phyloP scores from a whole-genome alignment of 92 coral and sea anemone genomes.

The Heliopora coerulea region DNA sequence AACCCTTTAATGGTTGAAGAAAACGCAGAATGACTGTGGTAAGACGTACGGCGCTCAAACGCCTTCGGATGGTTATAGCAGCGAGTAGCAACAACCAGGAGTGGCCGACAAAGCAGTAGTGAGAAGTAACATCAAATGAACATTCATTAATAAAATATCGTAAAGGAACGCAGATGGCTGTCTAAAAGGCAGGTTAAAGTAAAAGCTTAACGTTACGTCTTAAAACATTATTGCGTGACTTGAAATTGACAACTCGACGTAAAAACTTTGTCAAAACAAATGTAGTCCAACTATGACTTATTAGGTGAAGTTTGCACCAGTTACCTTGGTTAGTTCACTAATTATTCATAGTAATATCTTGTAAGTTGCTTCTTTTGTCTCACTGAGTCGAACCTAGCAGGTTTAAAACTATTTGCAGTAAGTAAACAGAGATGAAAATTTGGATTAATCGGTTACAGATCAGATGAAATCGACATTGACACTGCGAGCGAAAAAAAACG shows the following conservation, averaged over 20 bases:
- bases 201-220: not conserved
- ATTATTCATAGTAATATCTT: constrained; percentile 35
- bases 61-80: not conserved
- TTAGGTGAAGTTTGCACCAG: not conserved
- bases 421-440: not conserved
- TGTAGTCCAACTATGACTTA: not conserved
- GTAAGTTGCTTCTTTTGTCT: constrained; percentile 13
- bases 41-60: not conserved
- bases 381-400: constrained; percentile 2
- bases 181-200: not conserved
- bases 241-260: not conserved
- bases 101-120: constrained; percentile 44
- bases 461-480: not conserved
- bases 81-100: constrained; percentile 14
- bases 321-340: constrained; percentile 9
- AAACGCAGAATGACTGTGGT: not conserved
- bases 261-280: not conserved
- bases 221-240: constrained; percentile 21
- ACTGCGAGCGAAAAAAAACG: constrained; percentile 3
- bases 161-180: constrained; percentile 78
- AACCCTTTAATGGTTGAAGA: not conserved
- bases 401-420: constrained; percentile 3
- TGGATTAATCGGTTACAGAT: constrained; percentile 1
- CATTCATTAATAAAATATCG: constrained; percentile 96
- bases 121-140: constrained; percentile 87